Base-by-base conservation (phyloP, 2,888 invertebrate species). In the Chaitophorus viminalis region DNA sequence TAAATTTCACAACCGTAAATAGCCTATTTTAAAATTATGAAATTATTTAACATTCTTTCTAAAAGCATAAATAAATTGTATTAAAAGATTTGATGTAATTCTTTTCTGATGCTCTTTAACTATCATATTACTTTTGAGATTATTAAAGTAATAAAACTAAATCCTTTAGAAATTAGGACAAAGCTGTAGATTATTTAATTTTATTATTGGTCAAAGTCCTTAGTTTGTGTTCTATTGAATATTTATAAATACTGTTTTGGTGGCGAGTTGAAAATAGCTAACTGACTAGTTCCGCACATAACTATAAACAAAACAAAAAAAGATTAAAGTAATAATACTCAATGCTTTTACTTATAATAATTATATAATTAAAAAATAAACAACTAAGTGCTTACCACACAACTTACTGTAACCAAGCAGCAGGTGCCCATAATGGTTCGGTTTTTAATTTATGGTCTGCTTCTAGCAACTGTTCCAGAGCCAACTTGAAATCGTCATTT, bases 361-460 rank as follows among this genome's bases (percentile, higher is more conserved):
- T 11, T 46, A 46, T 46, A 14, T 46, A 14, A 11, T 14, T 46
- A 46, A 14, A 46, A 1, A 46, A 46, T 29, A 70, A 70, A 70
- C 39, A 74, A 33, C 39, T 1, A 33, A 17, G 33, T 25, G 33
- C 76, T 85, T 77, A 85, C 84, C 33, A 33, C 8, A 68, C 8
- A 77, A 46, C 76, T 92, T 94, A 96, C 93, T 96, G 96, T 90
- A 97, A 96, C 98, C 98, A 98, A 14, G 96, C 95, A 70, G 96
- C 95, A 54, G 99, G 99, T 70, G 98, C 98, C 99, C 99, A 99
- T 29, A 97, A 94, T 0, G 98, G 97, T 91, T 98, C 97, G 0
- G 95, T 95, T 92, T 99, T 98, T 52, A 98, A 94, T 90, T 95
- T 93, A 92, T 96, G 95, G 60, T 96, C 95, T 76, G 95, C 94